Conservation (phyloP, 2,797 vertebrate species). For the Chloroceryle amazona region DNA sequence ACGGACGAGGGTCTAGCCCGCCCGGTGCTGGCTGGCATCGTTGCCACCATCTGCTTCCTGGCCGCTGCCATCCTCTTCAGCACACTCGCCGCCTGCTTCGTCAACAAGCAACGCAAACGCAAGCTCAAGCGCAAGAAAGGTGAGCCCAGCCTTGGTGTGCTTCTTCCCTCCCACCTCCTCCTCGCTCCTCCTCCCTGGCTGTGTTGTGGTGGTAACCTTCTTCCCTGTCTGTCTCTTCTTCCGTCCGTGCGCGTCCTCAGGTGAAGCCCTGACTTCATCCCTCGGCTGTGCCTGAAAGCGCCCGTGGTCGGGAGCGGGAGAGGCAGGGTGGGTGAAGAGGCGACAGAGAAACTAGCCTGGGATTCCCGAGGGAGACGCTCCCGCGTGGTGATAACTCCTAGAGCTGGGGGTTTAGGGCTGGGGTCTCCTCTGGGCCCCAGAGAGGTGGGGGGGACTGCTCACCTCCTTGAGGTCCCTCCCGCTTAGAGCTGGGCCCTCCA, state of each 20-base stretch:
- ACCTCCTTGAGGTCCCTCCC: neutral
- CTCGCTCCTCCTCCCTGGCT: neutral
- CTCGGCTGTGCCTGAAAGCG: slow-evolving; percentile 57
- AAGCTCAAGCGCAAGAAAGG: slow-evolving; percentile 99
- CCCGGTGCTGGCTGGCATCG: slow-evolving; percentile 96
- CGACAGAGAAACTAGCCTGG: slow-evolving; percentile 53
- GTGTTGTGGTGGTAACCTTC: slow-evolving; percentile 67
- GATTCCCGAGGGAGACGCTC: slow-evolving; percentile 37
- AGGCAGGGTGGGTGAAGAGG: slow-evolving; percentile 72
- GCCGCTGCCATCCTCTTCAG: slow-evolving; percentile 97
- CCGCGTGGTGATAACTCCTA: slow-evolving; percentile 48
- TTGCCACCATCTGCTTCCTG: slow-evolving; percentile 98
- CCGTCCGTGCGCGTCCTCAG: slow-evolving; percentile 53
- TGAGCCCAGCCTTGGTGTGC: slow-evolving; percentile 47
- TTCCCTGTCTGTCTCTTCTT: slow-evolving; percentile 74
- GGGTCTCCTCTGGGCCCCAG: neutral
- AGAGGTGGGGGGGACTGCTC: neutral
- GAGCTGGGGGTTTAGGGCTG: slow-evolving; percentile 42
- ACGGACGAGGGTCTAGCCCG: slow-evolving; percentile 95
- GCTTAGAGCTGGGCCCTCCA: neutral
- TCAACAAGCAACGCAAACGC: slow-evolving; percentile 97
- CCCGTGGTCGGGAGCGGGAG: slow-evolving; percentile 64
- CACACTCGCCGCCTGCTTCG: slow-evolving; percentile 97
- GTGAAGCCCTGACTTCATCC: slow-evolving; percentile 70
- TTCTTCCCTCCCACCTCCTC: neutral